phyloP scores from a whole-genome alignment of 2,888 invertebrate species.

The Lapara coniferarum region DNA sequence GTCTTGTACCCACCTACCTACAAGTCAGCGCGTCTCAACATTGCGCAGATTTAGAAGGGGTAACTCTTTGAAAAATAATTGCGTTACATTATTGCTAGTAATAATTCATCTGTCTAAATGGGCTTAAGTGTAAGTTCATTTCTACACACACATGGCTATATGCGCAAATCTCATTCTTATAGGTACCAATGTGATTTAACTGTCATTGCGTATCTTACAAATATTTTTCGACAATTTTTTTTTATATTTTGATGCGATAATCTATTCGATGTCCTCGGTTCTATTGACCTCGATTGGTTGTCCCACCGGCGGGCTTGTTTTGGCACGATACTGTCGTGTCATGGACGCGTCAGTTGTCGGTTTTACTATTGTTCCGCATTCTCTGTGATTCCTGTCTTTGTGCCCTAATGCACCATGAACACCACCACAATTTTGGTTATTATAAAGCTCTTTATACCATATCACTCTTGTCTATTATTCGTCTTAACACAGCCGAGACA shows the following conservation, averaged over 20 bases:
- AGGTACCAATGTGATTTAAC: too few relatives aligned
- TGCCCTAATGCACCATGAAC: constrained; percentile 76
- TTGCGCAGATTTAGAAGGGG: too few relatives aligned
- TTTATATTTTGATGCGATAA: constrained; percentile 44
- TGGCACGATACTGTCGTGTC: constrained; percentile 68
- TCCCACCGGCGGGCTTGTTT: constrained; percentile 51
- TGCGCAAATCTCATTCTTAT: too few relatives aligned
- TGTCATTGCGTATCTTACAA: too few relatives aligned
- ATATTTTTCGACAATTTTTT: not conserved
- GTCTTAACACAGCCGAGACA: constrained; percentile 46
- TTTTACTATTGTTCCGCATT: constrained; percentile 65
- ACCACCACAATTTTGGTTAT: constrained; percentile 65
- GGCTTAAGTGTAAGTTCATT: too few relatives aligned
- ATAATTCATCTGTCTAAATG: too few relatives aligned
- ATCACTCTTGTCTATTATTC: constrained; percentile 61
- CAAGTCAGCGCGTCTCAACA: too few relatives aligned
- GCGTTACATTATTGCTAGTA: too few relatives aligned
- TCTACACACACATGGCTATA: too few relatives aligned
- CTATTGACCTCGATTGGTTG: constrained; percentile 67
- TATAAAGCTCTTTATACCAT: constrained; percentile 75
- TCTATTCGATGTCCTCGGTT: constrained; percentile 61
- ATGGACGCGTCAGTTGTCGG: constrained; percentile 63
- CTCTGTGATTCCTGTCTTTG: constrained; percentile 81
- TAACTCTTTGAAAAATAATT: too few relatives aligned
- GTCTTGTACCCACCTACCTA: too few relatives aligned